These are phyloP conservation scores for Oxyura jamaicensis DNA, from an alignment of 2,113 vertebrate species.

Conservation along the genomic window DNA sequence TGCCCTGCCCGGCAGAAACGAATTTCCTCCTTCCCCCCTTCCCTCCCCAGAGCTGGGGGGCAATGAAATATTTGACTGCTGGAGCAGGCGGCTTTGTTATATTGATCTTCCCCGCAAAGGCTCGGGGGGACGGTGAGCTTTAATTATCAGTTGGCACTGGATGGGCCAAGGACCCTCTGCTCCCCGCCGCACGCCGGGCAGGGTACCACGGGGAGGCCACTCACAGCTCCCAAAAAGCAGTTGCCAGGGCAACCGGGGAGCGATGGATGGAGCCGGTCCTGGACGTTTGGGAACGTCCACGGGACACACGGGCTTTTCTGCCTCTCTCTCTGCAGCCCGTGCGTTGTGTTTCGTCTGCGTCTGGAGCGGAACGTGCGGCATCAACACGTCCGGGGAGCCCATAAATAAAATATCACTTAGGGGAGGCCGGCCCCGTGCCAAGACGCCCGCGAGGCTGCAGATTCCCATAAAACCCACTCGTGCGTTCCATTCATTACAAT, in stretches of 20 bases:
- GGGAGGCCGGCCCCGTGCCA: neutral
- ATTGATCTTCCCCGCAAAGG: constrained; percentile 62
- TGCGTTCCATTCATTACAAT: neutral
- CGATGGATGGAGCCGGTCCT: neutral
- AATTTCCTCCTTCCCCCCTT: neutral
- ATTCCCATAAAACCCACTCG: neutral
- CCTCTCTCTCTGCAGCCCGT: rapidly evolving
- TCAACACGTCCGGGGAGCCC: neutral
- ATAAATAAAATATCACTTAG: neutral
- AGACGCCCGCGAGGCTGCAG: neutral
- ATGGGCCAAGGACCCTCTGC: neutral
- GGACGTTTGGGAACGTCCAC: rapidly evolving
- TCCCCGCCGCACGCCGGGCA: neutral
- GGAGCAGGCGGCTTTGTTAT: constrained; percentile 54
- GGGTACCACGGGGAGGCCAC: neutral
- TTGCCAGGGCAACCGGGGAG: neutral
- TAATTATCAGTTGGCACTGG: constrained; percentile 57
- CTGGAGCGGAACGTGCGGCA: neutral
- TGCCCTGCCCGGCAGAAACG: neutral
- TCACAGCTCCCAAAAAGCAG: neutral
- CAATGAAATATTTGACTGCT: constrained; percentile 53
- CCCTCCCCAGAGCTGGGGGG: neutral
- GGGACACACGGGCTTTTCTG: rapidly evolving
- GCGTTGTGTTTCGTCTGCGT: neutral
- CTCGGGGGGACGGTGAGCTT: constrained; percentile 58